These are phyloP conservation scores for Rallus crepitans DNA, from an alignment of 2,797 vertebrate species.

Conservation along the genomic window DNA sequence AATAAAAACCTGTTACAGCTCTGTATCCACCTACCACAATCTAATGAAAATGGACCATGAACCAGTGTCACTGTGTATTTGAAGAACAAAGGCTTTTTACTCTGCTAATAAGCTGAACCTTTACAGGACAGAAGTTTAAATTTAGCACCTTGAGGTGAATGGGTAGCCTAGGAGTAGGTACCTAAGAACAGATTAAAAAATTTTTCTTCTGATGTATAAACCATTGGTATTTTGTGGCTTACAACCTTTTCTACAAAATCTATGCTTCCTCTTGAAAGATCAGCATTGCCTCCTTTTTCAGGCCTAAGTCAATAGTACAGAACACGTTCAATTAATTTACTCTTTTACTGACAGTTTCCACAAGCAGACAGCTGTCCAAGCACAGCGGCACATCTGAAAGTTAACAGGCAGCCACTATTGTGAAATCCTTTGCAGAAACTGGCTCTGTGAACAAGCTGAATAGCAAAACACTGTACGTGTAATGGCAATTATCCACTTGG, in stretches of 20 bases:
- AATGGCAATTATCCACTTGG: not conserved
- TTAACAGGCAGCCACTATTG: not conserved
- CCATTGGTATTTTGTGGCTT: not conserved
- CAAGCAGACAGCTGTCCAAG: constrained; percentile 57
- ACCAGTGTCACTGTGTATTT: not conserved
- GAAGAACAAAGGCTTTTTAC: not conserved
- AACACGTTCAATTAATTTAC: not conserved
- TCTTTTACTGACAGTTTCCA: constrained; percentile 65
- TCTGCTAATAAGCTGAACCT: not conserved
- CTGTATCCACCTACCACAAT: not conserved
- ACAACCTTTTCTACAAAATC: not conserved
- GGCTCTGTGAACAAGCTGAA: constrained; percentile 4
- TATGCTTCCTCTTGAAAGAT: not conserved
- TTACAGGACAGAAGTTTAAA: not conserved
- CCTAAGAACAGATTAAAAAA: not conserved
- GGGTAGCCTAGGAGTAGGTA: not conserved
- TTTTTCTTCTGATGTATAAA: not conserved
- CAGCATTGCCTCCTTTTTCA: not conserved
- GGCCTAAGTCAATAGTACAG: not conserved
- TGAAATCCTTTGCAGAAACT: constrained; percentile 8
- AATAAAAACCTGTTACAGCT: not conserved
- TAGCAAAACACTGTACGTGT: not conserved
- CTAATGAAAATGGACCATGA: not conserved
- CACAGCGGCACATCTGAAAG: constrained; percentile 22
- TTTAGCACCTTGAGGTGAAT: not conserved